Evolutionary conservation across 2,888 invertebrate species (phyloP).

Genomic region (Sialis lutaria): DNA sequence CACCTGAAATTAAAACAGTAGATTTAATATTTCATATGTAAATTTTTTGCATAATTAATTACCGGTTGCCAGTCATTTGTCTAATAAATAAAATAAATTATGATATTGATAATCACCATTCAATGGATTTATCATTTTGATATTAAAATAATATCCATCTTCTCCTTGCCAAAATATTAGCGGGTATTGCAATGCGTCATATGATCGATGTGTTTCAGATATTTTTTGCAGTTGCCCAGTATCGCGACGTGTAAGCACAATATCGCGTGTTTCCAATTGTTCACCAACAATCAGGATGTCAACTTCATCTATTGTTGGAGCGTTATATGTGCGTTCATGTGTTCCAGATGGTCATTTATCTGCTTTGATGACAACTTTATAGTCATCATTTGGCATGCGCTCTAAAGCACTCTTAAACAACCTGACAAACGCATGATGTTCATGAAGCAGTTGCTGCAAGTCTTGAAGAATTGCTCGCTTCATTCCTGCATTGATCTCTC

Average conservation of each 20-base stretch:
- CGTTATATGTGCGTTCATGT: conserved; percentile 17
- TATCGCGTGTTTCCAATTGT: conserved; percentile 16
- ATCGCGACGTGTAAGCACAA: conserved; percentile 14
- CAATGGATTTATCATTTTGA: too few species aligned
- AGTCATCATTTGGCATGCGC: conserved; percentile 12
- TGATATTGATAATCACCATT: too few species aligned
- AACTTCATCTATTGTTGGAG: conserved; percentile 20
- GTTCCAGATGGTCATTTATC: conserved; percentile 18
- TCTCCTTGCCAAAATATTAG: conserved; percentile 13
- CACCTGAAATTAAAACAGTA: too few species aligned
- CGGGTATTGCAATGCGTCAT: conserved; percentile 21
- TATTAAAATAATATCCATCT: conserved; percentile 9
- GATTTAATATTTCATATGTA: too few species aligned
- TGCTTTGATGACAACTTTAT: conserved; percentile 16
- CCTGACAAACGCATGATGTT: conserved; percentile 13
- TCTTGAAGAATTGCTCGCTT: conserved; percentile 14
- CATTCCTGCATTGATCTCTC: too few species aligned
- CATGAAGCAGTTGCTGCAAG: conserved; percentile 14
- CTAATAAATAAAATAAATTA: too few species aligned
- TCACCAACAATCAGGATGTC: conserved; percentile 19
- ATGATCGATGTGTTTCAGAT: conserved; percentile 16
- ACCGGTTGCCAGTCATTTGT: too few species aligned
- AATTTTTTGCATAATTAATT: too few species aligned
- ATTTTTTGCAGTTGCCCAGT: conserved; percentile 13
- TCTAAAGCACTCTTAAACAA: conserved; percentile 16